A percentile compares a stretch with the other conserved stretches of the same genome.
phyloP scores from a whole-genome alignment of 1,140 invertebrate species.

The Helicorthomorpha holstii region DNA sequence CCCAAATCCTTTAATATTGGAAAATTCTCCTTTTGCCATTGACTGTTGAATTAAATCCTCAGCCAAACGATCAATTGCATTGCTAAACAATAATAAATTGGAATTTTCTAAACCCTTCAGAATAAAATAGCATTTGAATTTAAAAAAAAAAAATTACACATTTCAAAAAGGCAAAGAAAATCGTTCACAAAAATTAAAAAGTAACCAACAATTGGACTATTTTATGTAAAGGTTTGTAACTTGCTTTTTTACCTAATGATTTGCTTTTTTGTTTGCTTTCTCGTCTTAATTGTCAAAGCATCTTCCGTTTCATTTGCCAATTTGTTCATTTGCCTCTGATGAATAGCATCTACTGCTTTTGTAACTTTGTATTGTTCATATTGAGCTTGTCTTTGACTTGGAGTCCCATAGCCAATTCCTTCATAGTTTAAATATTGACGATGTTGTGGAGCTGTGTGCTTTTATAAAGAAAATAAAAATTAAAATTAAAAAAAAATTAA shows the following conservation, averaged over 20 bases:
- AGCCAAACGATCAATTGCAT: conserved; percentile 67
- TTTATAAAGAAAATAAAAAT: conserved; percentile 14
- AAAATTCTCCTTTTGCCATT: conserved; percentile 73
- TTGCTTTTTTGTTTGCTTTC: conserved; percentile 38
- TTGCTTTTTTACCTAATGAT: conserved; percentile 47
- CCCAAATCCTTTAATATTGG: conserved; percentile 56
- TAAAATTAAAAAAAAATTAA: background rate
- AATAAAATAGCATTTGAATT: background rate
- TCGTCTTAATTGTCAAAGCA: conserved; percentile 45
- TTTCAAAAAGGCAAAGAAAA: too few relatives aligned
- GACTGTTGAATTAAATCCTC: conserved; percentile 80
- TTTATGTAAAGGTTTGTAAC: too few relatives aligned
- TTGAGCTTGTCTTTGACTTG: conserved; percentile 54
- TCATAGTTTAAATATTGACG: conserved; percentile 66
- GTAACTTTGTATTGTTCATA: conserved; percentile 47
- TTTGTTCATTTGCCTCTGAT: conserved; percentile 52
- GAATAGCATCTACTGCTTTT: conserved; percentile 52
- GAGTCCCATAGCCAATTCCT: conserved; percentile 55
- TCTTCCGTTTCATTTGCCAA: conserved; percentile 37
- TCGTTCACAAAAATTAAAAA: too few relatives aligned
- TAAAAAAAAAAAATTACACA: too few relatives aligned
- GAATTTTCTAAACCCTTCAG: conserved; percentile 5
- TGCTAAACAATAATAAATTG: conserved; percentile 27
- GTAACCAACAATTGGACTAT: too few relatives aligned
- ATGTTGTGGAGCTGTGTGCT: conserved; percentile 75